Conservation (phyloP, 2,797 vertebrate species). For the Poeciliopsis gracilis region DNA sequence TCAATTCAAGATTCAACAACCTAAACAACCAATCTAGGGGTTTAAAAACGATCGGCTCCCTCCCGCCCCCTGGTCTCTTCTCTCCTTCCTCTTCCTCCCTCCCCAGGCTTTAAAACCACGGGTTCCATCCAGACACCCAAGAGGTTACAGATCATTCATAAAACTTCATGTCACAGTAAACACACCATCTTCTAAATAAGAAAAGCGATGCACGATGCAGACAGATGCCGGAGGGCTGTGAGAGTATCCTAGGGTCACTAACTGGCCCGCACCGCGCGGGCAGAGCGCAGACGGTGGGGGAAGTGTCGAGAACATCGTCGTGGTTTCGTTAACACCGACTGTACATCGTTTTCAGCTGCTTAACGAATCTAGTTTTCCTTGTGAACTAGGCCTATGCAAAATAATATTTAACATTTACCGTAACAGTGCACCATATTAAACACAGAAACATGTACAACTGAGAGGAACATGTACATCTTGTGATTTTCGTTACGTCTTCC, state of each 20-base stretch:
- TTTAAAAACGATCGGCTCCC: slow-evolving; percentile 84
- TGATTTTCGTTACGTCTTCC: slow-evolving; percentile 72
- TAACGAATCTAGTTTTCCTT: slow-evolving; percentile 85
- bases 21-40: slow-evolving; percentile 75
- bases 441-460: slow-evolving; percentile 95
- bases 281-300: slow-evolving; percentile 61
- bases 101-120: slow-evolving; percentile 83
- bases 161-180: slow-evolving; percentile 82
- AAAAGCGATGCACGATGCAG: slow-evolving; percentile 60
- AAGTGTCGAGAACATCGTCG: slow-evolving; percentile 65
- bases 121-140: slow-evolving; percentile 75
- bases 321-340: slow-evolving; percentile 75
- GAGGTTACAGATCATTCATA: slow-evolving; percentile 75
- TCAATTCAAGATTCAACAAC: slow-evolving; percentile 83
- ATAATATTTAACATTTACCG: slow-evolving; percentile 93
- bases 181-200: slow-evolving; percentile 84
- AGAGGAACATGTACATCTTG: slow-evolving; percentile 85
- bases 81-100: slow-evolving; percentile 9
- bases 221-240: slow-evolving; percentile 60
- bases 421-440: slow-evolving; percentile 93
- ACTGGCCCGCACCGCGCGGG: slow-evolving; percentile 69
- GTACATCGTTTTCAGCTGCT: slow-evolving; percentile 79
- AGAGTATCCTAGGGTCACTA: slow-evolving; percentile 68
- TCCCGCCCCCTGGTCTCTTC: not conserved
- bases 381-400: slow-evolving; percentile 95